Evolutionary conservation across 2,797 vertebrate species (phyloP).

Genomic region (Prunella strophiata): DNA sequence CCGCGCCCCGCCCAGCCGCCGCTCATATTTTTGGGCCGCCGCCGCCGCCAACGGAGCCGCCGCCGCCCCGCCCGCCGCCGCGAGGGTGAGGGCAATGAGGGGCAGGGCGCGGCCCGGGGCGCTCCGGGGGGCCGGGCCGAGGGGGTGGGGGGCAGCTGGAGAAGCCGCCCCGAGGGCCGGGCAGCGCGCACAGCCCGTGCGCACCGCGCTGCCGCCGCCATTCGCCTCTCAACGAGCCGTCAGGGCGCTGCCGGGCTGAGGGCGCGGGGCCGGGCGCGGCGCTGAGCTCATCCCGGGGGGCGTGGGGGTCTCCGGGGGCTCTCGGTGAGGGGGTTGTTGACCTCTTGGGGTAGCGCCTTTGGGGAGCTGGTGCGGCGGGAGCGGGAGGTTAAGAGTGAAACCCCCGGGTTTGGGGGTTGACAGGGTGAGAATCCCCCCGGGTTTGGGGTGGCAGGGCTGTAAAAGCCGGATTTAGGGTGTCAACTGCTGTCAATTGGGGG

Average conservation of each 20-base stretch:
- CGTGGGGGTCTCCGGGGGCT: neutral
- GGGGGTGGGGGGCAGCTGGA: too few relatives aligned
- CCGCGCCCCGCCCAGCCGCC: neutral
- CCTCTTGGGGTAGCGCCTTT: neutral
- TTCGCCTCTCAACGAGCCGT: neutral
- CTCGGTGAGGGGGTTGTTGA: too few relatives aligned
- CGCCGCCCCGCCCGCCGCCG: neutral
- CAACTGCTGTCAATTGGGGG: too few relatives aligned
- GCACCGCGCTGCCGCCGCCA: neutral
- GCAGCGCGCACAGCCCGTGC: neutral
- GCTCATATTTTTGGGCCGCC: slow-evolving; percentile 46
- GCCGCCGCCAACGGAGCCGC: neutral
- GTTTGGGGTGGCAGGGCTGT: too few relatives aligned
- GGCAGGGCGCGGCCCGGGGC: neutral
- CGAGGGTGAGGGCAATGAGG: neutral
- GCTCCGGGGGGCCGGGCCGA: neutral
- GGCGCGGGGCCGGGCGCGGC: neutral
- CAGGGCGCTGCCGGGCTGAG: neutral
- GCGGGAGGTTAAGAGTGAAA: fast-evolving
- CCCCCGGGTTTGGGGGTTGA: too few relatives aligned
- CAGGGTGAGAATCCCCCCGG: too few relatives aligned
- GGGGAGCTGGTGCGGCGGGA: neutral
- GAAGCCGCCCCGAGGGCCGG: neutral
- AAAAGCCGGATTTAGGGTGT: too few relatives aligned
- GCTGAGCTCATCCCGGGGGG: slow-evolving; percentile 2